Evolutionary conservation across 2,113 vertebrate species (phyloP).

Genomic region (Etheostoma spectabile): DNA sequence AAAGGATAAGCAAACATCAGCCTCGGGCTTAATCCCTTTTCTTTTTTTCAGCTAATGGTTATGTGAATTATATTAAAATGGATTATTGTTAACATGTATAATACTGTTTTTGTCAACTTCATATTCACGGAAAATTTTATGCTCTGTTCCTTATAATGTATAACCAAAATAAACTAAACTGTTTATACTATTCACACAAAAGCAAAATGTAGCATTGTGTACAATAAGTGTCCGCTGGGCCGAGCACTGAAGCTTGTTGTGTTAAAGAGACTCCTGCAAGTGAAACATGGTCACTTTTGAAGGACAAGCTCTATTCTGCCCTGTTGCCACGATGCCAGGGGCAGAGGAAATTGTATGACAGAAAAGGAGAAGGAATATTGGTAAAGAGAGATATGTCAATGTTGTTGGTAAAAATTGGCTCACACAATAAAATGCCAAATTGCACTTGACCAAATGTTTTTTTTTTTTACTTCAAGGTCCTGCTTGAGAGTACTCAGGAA

Average conservation of each 20-base stretch:
- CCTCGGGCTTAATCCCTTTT: no score
- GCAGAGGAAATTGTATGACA: background rate
- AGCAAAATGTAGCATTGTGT: background rate
- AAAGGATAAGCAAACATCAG: no score
- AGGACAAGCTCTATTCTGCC: conserved; percentile 18
- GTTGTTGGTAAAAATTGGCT: background rate
- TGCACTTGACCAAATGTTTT: background rate
- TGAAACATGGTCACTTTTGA: conserved; percentile 36
- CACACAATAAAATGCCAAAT: background rate
- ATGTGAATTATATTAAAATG: no score
- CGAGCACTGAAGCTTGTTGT: background rate
- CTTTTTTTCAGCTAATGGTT: no score
- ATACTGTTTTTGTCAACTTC: no score
- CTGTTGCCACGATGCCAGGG: conserved; percentile 3
- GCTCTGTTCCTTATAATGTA: no score
- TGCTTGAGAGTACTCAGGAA: background rate
- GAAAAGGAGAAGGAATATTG: background rate
- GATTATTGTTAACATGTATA: no score
- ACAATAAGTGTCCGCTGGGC: conserved; percentile 3
- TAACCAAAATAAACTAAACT: no score
- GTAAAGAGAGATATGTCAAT: background rate
- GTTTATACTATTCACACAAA: background rate
- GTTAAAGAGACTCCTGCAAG: conserved; percentile 10
- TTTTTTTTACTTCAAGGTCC: background rate
- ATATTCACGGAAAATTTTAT: no score